phyloP scores from a whole-genome alignment of 2,113 vertebrate species.

The Xenopus laevis region DNA sequence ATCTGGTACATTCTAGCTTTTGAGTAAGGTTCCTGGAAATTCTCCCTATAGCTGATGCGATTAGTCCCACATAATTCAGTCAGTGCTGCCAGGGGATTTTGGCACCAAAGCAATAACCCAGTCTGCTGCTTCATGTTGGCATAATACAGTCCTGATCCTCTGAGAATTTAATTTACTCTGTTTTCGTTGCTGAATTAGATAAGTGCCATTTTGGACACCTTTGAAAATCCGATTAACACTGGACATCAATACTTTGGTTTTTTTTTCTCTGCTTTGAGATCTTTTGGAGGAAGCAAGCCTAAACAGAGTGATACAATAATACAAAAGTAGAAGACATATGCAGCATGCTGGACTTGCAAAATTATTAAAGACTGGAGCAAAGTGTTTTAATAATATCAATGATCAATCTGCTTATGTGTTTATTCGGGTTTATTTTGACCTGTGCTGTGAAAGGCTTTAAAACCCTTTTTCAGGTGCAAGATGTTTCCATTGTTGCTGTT shows the following conservation, averaged over 20 bases:
- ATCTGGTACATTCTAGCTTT: constrained; percentile 36
- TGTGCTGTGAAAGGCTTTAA: too few relatives aligned
- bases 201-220: constrained; percentile 40
- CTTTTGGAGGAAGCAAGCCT: too few relatives aligned
- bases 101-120: constrained; percentile 31
- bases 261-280: neutral
- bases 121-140: constrained; percentile 38
- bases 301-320: too few relatives aligned
- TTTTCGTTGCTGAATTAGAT: constrained; percentile 40
- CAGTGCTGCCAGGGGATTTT: constrained; percentile 36
- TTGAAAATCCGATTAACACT: constrained; percentile 30
- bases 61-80: constrained; percentile 42
- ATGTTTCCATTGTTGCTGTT: constrained; percentile 10
- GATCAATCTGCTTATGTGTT: too few relatives aligned
- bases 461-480: neutral
- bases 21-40: constrained; percentile 41
- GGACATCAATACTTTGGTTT: constrained; percentile 21
- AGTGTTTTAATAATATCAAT: too few relatives aligned
- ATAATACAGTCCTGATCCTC: constrained; percentile 14
- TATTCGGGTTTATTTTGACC: too few relatives aligned
- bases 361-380: too few relatives aligned
- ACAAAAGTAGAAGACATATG: too few relatives aligned
- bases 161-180: constrained; percentile 39
- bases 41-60: constrained; percentile 42
- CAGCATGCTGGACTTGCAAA: too few relatives aligned